Conservation (phyloP, 92 coral and sea anemone genomes). For the Isaurus tuberculatus region DNA sequence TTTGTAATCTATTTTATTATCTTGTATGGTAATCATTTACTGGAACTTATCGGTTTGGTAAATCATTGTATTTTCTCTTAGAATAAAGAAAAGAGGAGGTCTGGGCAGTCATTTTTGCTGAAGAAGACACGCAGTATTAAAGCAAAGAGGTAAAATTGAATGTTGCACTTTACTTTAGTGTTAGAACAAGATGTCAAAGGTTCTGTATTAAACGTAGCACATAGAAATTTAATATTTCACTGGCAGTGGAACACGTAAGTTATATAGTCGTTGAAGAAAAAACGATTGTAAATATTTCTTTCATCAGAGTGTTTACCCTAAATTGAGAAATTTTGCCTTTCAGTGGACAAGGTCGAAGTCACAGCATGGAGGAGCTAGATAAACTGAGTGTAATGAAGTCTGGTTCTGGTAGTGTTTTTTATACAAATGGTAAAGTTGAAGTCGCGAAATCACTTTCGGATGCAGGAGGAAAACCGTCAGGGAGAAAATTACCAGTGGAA, state of each 20-base stretch:
- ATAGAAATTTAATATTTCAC: too few species aligned
- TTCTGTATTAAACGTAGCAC: too few species aligned
- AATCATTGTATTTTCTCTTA: not conserved
- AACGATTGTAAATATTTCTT: too few species aligned
- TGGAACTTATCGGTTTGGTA: not conserved
- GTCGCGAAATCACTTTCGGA: conserved; percentile 29
- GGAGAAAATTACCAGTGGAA: conserved; percentile 44
- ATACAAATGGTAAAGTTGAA: conserved; percentile 47
- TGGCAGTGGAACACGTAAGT: too few species aligned
- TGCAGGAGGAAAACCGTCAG: conserved; percentile 26
- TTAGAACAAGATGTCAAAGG: too few species aligned
- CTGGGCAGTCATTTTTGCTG: conserved; percentile 70
- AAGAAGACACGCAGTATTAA: conserved; percentile 69
- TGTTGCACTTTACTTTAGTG: too few species aligned
- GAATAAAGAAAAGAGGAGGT: conserved; percentile 77
- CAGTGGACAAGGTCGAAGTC: conserved; percentile 65
- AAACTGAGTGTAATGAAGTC: conserved; percentile 48
- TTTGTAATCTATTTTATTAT: too few species aligned
- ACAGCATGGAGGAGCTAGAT: conserved; percentile 83
- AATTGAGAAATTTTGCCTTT: too few species aligned
- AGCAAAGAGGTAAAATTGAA: conserved; percentile 56
- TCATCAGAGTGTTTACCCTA: too few species aligned
- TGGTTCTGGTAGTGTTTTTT: conserved; percentile 46
- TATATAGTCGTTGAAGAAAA: too few species aligned
- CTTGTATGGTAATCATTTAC: not conserved